Base-by-base conservation (phyloP, 2,113 vertebrate genomes). In the Rhinoderma darwinii region DNA sequence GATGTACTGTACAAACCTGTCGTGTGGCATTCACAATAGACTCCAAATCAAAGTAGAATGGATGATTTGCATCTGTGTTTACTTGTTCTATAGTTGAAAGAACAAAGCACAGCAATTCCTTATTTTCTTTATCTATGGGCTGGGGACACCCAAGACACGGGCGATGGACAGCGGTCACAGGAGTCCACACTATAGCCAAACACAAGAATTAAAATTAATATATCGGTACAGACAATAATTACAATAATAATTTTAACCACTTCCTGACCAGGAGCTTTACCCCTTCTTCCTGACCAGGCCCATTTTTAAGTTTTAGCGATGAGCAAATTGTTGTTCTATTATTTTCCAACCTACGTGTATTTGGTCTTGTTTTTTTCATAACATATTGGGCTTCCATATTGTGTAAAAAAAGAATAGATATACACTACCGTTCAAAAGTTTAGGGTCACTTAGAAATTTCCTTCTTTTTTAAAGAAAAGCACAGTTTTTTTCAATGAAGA, bases 1-100 rank as follows among this genome's bases (percentile, higher is more conserved):
- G 22, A 15, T 84, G 50, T 56, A 22, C 15, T 84, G 17, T 85
- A 85, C 84, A 37, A 30, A 85, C 84, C 73, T 85, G 73, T 17
- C 37, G 54, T 20, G 35, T 47, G 27, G 84, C 84, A 50, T 63
- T 66, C 51, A 47, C 37, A 12, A 85, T 47, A 18, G 37, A 44
- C 12, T 85, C 84, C 56, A 85, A 47, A 66, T 25, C 35, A 66
- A 77, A 77, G 73, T 85, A 32, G 51, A 66, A 85, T 25, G 56
- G 37, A 85, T 85, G 59, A 30, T 44, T 50, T 25, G 54, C 56
- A 59, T 63, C 12, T 17, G 18, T 61, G 56, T 85, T 85, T 32
- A 85, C 35, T 30, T 41, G 25, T 5, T 85, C 39, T 30, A 85
- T 50, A 22, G 39, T 35, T 15, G 11, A 66, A n/a, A 51, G 37